A percentile compares a stretch with the other conserved stretches of the same genome.
Evolutionary conservation across 2,888 invertebrate species (phyloP).

Genomic region (Embidobia sp.): DNA sequence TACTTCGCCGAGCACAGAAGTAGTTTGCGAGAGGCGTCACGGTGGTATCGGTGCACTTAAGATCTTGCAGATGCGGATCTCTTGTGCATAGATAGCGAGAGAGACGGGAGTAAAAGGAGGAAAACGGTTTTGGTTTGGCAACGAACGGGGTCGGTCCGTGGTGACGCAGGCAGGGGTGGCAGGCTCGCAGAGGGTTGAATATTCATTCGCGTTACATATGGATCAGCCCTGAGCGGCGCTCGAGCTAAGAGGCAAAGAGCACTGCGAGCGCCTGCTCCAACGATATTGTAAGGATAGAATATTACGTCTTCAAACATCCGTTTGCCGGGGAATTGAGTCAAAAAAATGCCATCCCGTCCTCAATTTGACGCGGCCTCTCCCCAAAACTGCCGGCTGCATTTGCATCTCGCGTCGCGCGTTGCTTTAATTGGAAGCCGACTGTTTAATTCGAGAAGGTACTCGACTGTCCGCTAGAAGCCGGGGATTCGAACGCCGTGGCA

Average conservation of each 20-base stretch:
- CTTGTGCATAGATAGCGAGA: slow-evolving; percentile 30
- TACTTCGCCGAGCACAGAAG: slow-evolving; percentile 45
- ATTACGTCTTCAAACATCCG: slow-evolving; percentile 67
- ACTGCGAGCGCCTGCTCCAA: slow-evolving; percentile 31
- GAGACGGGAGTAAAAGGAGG: slow-evolving; percentile 54
- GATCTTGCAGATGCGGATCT: slow-evolving; percentile 70
- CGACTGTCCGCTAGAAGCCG: too few relatives aligned
- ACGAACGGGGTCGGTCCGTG: slow-evolving; percentile 63
- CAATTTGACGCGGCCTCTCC: too few relatives aligned
- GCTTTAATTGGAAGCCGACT: too few relatives aligned
- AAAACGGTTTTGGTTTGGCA: slow-evolving; percentile 67
- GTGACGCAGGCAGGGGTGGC: slow-evolving; percentile 66
- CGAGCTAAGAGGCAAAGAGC: slow-evolving; percentile 62
- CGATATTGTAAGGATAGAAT: slow-evolving; percentile 66
- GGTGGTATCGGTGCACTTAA: slow-evolving; percentile 77
- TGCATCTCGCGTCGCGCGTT: too few relatives aligned
- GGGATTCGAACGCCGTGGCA: slow-evolving; percentile 1
- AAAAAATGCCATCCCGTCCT: too few relatives aligned
- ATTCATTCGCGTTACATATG: slow-evolving; percentile 81
- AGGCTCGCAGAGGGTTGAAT: slow-evolving; percentile 77
- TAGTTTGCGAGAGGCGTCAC: slow-evolving; percentile 52
- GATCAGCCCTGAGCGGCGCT: slow-evolving; percentile 77
- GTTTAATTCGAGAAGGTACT: too few relatives aligned
- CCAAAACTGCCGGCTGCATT: too few relatives aligned
- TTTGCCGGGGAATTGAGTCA: slow-evolving; percentile 1